Evolutionary conservation across 1,140 invertebrate genomes (phyloP), one percentile per base, ranked within the genome.

Genomic region (Hyposmocoma kahamanoa): DNA sequence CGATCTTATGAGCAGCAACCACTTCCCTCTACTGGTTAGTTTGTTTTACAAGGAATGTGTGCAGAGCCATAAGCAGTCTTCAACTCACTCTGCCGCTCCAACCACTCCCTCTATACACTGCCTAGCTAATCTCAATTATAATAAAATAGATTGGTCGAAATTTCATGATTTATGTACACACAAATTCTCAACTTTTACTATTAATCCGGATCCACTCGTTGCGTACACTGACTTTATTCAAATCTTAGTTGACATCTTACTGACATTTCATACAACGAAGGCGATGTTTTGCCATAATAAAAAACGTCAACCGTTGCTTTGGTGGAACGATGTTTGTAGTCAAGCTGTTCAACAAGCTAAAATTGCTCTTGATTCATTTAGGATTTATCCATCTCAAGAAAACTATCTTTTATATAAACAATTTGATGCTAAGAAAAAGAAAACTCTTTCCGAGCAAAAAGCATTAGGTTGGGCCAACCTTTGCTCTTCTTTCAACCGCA

Each of bases 231-330:
- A 15, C 8, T 36, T 36, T 15, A 36, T 36, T 36, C 15, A 15
- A 36, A 36, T 17, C 8, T 17, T 36, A 17, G 8, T 1, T 36
- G 32, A 36, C 32, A 36, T 36, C 1, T 36, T 36, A 17, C 15
- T 36, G 32, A n/a, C 32, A 36, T 36, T 36, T 17, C 13, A n/a
- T n/a, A n/a, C 32, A 2, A 36, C 6, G 32, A 36, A 36, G 18
- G 10, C 15, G 18, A 17, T 13, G 6, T 17, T 8, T 36, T 36
- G 32, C 32, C 15, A 36, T 36, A 36, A n/a, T 10, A 36, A 8
- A 36, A 36, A 36, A 36, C 32, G 32, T 8, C 15, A 36, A 36
- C 13, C 32, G n/a, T n/a, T n/a, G n/a, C n/a, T n/a, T 36, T 36
- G 32, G 32, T 36, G 32, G 32, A 36, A 36, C 15, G 32, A 36